These are phyloP conservation scores for Microtus oregoni DNA, from an alignment of 2,113 vertebrate genomes.

Conservation along the genomic window DNA sequence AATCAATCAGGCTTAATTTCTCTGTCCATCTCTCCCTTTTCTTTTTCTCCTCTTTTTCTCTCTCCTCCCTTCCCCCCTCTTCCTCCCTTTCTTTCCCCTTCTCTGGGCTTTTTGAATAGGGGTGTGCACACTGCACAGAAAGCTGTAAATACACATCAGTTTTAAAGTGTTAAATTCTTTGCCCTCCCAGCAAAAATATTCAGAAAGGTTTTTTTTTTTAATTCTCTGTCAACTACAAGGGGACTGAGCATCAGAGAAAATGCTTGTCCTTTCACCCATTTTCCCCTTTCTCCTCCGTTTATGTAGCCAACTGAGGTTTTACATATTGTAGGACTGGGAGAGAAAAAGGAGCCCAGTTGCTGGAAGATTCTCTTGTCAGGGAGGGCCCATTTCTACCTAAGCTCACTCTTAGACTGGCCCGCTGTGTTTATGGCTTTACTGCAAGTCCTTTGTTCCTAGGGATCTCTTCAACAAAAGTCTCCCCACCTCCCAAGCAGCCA, in stretches of 20 bases:
- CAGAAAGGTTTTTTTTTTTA: slow-evolving; percentile 48
- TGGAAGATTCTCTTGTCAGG: neutral
- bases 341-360: neutral
- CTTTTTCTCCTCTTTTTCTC: no score
- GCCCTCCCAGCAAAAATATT: slow-evolving; percentile 25
- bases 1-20: neutral
- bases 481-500: neutral
- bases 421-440: neutral
- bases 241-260: slow-evolving; percentile 53
- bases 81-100: no score
- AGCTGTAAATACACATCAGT: slow-evolving; percentile 41
- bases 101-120: neutral
- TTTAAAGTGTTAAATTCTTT: slow-evolving; percentile 18
- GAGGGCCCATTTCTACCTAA: neutral
- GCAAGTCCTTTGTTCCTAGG: neutral
- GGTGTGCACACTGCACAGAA: neutral
- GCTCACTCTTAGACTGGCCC: neutral
- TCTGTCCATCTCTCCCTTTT: neutral
- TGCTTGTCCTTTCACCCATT: slow-evolving; percentile 20
- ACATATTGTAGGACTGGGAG: neutral
- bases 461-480: neutral
- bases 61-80: no score
- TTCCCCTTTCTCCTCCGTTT: slow-evolving; percentile 15
- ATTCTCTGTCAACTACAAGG: slow-evolving; percentile 43
- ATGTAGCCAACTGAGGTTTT: slow-evolving; percentile 9